Percentiles rank a stretch among this genome's conserved stretches.
phyloP scores from a whole-genome alignment of 2,113 vertebrate genomes.

The Hypanus sabinus region DNA sequence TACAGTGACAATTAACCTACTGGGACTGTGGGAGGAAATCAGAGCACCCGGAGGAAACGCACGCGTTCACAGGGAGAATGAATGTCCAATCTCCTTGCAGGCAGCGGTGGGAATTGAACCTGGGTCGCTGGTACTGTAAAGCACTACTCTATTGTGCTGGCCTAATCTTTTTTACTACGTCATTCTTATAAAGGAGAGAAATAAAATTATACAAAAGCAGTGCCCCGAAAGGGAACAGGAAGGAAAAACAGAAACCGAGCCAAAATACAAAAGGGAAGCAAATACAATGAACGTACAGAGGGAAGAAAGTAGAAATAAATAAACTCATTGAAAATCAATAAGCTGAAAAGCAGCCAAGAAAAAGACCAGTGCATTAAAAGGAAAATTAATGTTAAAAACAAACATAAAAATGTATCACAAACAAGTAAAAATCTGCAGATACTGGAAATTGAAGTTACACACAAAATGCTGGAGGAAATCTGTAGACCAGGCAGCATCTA shows the following conservation, averaged over 20 bases:
- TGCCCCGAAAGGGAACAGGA: background rate
- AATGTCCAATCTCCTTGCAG: no score
- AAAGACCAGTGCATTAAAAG: background rate
- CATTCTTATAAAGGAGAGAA: background rate
- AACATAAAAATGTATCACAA: background rate
- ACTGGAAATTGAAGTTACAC: no score
- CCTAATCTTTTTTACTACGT: background rate
- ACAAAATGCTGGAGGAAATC: no score
- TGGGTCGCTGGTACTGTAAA: no score
- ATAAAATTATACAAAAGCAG: background rate
- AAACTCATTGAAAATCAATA: background rate
- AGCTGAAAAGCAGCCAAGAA: background rate
- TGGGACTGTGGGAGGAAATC: no score
- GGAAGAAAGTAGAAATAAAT: background rate
- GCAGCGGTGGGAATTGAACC: no score
- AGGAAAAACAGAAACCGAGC: background rate
- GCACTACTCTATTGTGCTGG: no score
- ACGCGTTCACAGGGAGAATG: no score
- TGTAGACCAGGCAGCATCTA: no score
- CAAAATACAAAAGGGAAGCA: background rate
- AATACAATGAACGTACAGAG: background rate
- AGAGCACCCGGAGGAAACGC: no score
- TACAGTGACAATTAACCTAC: no score
- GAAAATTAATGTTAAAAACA: conserved; percentile 22
- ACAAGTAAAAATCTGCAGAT: no score